Base-by-base conservation (phyloP, 1,140 invertebrate species). In the Bombus sylvicola region DNA sequence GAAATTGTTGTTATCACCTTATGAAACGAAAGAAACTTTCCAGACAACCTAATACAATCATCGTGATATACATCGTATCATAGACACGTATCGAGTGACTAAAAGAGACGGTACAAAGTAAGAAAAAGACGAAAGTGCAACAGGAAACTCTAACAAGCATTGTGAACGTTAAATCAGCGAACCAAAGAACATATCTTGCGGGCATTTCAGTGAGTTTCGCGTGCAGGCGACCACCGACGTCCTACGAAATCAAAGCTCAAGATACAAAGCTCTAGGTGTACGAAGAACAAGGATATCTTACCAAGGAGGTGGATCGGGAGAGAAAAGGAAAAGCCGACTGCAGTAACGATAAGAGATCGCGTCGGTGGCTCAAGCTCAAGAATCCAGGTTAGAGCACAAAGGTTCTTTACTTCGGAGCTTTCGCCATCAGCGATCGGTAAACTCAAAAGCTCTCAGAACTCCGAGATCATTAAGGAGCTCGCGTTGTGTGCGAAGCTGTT, bases 351-450 rank as follows among this genome's bases (percentile, higher is more conserved):
- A 72, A 72, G 79, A 37, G 68, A 57, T 72, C 34, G 68, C 34
- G 47, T 41, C 71, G 79, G 37, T 59, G 1, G 68, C 28, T 59
- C 34, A 47, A 72, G 68, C 28, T 59, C 43, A 37, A 72, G 68
- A 68, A 81, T 59, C 28, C 47, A 31, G 37, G 68, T 10, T 43
- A n/a, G 3, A 53, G 64, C 68, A 82, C 72, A 82, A 82, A 82
- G 72, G 72, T 75, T 47, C 72, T 66, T 37, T 47, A 25, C 77
- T 43, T 34, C 6, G 47, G 47, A 53, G 47, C 18, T 53, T 53
- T 53, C n/a, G 18, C 25, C 53, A 53, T 41, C 80, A n/a, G 22
- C 64, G 72, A 75, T 82, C 81, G 31, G 72, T 66, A 66, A 75
- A 75, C 81, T 75, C 39, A 8, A 66, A 82, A 66, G 57, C 57